Conservation (phyloP, 1,140 invertebrate species). For the Drosophila kurseongensis region DNA sequence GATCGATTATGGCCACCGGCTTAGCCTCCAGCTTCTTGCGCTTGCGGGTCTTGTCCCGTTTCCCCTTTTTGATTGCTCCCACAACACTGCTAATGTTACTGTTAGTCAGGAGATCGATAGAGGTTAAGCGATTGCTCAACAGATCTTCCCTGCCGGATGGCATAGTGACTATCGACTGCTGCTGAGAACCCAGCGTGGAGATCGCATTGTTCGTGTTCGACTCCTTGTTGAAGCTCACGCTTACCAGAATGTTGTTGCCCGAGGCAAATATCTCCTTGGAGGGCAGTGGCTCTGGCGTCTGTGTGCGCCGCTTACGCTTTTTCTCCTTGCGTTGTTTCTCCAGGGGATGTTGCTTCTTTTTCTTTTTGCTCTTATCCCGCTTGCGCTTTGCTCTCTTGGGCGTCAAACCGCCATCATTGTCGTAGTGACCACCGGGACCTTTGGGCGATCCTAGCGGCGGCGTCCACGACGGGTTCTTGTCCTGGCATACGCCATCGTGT, state of each 20-base stretch:
- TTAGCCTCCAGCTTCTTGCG: slow-evolving; percentile 85
- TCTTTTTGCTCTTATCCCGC: slow-evolving; percentile 79
- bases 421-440: slow-evolving; percentile 53
- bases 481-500: slow-evolving; percentile 20
- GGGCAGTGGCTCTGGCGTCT: slow-evolving; percentile 87
- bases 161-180: slow-evolving; percentile 67
- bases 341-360: slow-evolving; percentile 66
- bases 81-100: slow-evolving; percentile 1
- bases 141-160: slow-evolving; percentile 74
- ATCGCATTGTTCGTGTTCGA: slow-evolving; percentile 60
- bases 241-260: slow-evolving; percentile 95
- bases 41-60: slow-evolving; percentile 64
- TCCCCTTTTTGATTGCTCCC: slow-evolving; percentile 43
- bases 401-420: slow-evolving; percentile 47
- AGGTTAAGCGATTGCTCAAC: slow-evolving; percentile 57
- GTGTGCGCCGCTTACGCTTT: slow-evolving; percentile 86
- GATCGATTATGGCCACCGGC: slow-evolving; percentile 93
- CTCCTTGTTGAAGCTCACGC: slow-evolving; percentile 94
- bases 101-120: slow-evolving; percentile 53
- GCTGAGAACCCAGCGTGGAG: slow-evolving; percentile 4
- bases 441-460: slow-evolving; percentile 85
- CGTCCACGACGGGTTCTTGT: slow-evolving; percentile 77
- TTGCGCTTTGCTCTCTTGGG: slow-evolving; percentile 81
- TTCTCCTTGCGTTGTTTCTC: slow-evolving; percentile 87
- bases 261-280: slow-evolving; percentile 96